These are phyloP conservation scores for Gymnarchus niloticus DNA, from an alignment of 2,113 vertebrate genomes.

Conservation along the genomic window DNA sequence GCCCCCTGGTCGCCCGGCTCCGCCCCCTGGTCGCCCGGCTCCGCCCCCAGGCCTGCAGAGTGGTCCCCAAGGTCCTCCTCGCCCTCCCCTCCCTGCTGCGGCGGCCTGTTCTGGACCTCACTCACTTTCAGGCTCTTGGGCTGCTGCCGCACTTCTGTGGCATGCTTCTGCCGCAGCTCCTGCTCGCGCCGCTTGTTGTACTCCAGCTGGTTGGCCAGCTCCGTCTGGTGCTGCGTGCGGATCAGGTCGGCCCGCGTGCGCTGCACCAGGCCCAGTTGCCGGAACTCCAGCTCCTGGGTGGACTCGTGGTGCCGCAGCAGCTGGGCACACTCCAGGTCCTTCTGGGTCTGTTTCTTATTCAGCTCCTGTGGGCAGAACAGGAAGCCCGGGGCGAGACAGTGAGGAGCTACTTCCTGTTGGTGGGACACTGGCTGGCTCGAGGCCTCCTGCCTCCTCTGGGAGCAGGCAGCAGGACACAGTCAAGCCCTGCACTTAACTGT, in stretches of 20 bases:
- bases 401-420: not conserved
- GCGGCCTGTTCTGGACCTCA: slow-evolving; percentile 56
- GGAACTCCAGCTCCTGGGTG: slow-evolving; percentile 81
- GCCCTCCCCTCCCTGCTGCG: slow-evolving; percentile 37
- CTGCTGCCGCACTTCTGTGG: slow-evolving; percentile 85
- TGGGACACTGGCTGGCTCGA: not conserved
- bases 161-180: slow-evolving; percentile 85
- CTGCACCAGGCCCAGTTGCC: slow-evolving; percentile 77
- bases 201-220: slow-evolving; percentile 89
- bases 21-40: slow-evolving; percentile 12
- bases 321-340: slow-evolving; percentile 84
- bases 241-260: slow-evolving; percentile 80
- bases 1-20: slow-evolving; percentile 11
- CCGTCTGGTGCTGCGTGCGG: slow-evolving; percentile 86
- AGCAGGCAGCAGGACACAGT: too few relatives aligned
- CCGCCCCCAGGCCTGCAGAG: not conserved
- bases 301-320: slow-evolving; percentile 82
- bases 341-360: slow-evolving; percentile 88
- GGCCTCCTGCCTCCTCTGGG: not conserved
- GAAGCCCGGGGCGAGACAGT: not conserved
- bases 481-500: too few relatives aligned
- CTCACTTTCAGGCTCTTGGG: slow-evolving; percentile 95
- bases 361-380: slow-evolving; percentile 64
- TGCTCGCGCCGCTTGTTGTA: slow-evolving; percentile 87
- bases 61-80: slow-evolving; percentile 22